Conservation (phyloP, 2,888 invertebrate genomes). For the Drosophila trichaetosa region DNA sequence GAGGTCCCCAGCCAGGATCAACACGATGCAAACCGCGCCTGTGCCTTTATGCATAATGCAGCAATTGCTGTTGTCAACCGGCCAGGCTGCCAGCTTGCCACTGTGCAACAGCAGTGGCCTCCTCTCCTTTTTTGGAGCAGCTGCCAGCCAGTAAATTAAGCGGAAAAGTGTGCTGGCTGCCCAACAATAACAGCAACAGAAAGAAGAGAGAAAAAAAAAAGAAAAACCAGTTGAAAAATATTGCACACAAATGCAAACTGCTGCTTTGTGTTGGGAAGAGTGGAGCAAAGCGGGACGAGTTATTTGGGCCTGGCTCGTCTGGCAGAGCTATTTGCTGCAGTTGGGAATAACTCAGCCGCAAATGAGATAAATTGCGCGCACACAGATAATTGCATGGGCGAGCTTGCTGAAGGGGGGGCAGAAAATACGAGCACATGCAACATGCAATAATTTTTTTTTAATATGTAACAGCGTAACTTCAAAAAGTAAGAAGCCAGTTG, state of each 20-base stretch:
- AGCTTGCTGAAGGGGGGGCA: constrained; percentile 1
- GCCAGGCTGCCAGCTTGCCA: constrained; percentile 25
- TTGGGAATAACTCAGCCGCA: constrained; percentile 83
- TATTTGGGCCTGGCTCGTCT: constrained; percentile 9
- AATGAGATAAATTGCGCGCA: constrained; percentile 82
- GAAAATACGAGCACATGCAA: constrained; percentile 43
- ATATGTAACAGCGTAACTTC: constrained; percentile 32
- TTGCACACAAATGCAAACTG: constrained; percentile 30
- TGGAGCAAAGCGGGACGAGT: neutral
- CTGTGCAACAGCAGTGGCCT: constrained; percentile 14
- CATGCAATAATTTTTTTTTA: constrained; percentile 44
- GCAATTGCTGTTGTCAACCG: constrained; percentile 76
- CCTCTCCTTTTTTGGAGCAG: constrained; percentile 50
- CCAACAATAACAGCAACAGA: constrained; percentile 50
- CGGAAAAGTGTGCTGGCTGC: constrained; percentile 75
- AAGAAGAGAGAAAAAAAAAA: constrained; percentile 24
- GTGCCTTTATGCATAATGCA: constrained; percentile 69
- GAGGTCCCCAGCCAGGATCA: constrained; percentile 24
- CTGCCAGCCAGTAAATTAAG: constrained; percentile 81
- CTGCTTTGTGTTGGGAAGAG: constrained; percentile 2
- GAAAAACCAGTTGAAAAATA: constrained; percentile 19
- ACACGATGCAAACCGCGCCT: constrained; percentile 14
- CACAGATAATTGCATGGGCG: constrained; percentile 76
- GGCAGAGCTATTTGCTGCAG: constrained; percentile 71
- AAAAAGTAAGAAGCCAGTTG: constrained; percentile 16